Conservation (phyloP, 2,797 vertebrate species). For the Enoplosus armatus region DNA sequence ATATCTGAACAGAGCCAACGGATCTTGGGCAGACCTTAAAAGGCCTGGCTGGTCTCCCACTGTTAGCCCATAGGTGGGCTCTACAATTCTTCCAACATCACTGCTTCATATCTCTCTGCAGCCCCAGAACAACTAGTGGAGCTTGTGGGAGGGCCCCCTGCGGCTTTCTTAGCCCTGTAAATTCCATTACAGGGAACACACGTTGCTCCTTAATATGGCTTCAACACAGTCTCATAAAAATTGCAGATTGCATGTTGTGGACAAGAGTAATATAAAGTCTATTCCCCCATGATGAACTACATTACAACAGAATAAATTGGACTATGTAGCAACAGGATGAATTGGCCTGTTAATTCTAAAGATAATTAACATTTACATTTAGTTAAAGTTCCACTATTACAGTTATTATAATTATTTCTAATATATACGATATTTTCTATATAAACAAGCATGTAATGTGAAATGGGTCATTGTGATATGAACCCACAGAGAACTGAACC, state of each 20-base stretch:
- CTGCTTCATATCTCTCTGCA: constrained; percentile 55
- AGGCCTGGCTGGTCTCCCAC: constrained; percentile 45
- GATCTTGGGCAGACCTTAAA: constrained; percentile 52
- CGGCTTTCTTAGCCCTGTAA: constrained; percentile 63
- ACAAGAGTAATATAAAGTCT: constrained; percentile 27
- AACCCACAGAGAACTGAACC: background rate
- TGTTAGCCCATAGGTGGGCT: constrained; percentile 63
- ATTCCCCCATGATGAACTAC: constrained; percentile 8
- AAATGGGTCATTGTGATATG: background rate
- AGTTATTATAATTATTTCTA: too few species aligned
- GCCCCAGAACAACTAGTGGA: constrained; percentile 55
- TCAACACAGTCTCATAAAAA: constrained; percentile 45
- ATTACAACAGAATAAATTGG: background rate
- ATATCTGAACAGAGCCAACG: constrained; percentile 32
- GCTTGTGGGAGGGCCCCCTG: constrained; percentile 54
- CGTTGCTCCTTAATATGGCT: constrained; percentile 51
- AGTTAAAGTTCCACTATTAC: background rate
- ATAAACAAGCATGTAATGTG: background rate
- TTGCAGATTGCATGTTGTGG: constrained; percentile 40
- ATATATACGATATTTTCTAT: background rate
- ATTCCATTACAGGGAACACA: constrained; percentile 55
- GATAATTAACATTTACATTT: background rate
- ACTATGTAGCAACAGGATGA: constrained; percentile 1
- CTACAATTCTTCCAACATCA: constrained; percentile 44
- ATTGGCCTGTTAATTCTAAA: constrained; percentile 2